Base-by-base conservation (phyloP, 2,888 invertebrate genomes). In the Tupiocoris notatus region DNA sequence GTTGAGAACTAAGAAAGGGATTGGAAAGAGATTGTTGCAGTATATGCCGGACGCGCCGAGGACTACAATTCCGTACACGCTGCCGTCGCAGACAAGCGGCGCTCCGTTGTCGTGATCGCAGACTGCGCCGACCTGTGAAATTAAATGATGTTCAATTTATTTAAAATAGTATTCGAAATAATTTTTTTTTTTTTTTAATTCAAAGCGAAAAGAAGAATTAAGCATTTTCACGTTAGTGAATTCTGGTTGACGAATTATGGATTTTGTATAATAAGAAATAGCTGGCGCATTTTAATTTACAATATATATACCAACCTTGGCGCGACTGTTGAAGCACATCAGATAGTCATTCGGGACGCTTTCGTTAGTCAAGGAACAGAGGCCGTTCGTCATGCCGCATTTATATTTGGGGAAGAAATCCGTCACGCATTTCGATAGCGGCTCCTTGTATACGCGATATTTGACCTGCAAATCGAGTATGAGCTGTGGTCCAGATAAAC, bases 81-180 rank as follows among this genome's bases (percentile, higher is more conserved):
- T 17, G 1, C 68, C 68, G 20, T 68, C 59, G 24, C 68, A 68
- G 9, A 68, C 68, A n/a, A 68, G 68, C 16, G 68, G 68, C 24
- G 68, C 57, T 23, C 68, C 68, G 12, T 24, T 21, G 24, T 68
- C 68, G 58, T 68, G 68, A 59, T 68, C 68, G 21, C 68, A 68
- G n/a, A 68, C 22, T 1, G 68, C 24, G 6, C 68, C 68, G 16
- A 68, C 68, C 22, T 58, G 25, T 39, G 39, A 7, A 39, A n/a
- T n/a, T n/a, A n/a, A n/a, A n/a, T n/a, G n/a, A n/a, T n/a, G n/a
- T n/a, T n/a, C n/a, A n/a, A n/a, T n/a, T n/a, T n/a, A n/a, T n/a
- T n/a, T n/a, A n/a, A n/a, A n/a, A n/a, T n/a, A n/a, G n/a, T n/a
- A n/a, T n/a, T n/a, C n/a, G n/a, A n/a, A n/a, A n/a, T n/a, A n/a